Conservation (phyloP, 2,888 invertebrate species). For the Campoletis raptor region DNA sequence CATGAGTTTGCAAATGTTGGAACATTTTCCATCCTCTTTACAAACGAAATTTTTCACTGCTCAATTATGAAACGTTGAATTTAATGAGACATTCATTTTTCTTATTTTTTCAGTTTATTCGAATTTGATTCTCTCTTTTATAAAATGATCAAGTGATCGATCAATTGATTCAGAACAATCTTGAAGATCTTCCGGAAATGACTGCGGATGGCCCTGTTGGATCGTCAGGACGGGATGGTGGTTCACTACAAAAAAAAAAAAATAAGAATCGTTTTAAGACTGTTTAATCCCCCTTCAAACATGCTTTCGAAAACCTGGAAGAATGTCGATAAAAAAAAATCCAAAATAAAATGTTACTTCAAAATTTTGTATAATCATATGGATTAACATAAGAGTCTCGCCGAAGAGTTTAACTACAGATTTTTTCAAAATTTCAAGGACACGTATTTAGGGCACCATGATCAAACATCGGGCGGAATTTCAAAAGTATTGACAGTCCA, state of each 20-base stretch:
- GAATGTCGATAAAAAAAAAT: too few species aligned
- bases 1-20: too few species aligned
- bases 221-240: slow-evolving; percentile 62
- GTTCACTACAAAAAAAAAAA: slow-evolving; percentile 51
- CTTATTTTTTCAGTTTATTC: background rate
- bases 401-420: too few species aligned
- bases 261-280: background rate
- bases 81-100: slow-evolving; percentile 13
- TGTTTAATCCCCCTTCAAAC: background rate
- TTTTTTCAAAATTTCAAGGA: too few species aligned
- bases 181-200: slow-evolving; percentile 55
- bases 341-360: too few species aligned
- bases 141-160: background rate
- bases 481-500: too few species aligned
- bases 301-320: background rate
- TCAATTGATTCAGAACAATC: slow-evolving; percentile 61
- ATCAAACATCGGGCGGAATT: too few species aligned
- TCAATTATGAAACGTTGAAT: too few species aligned
- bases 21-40: too few species aligned
- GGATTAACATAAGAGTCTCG: background rate
- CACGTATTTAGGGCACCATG: too few species aligned
- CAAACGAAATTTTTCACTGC: too few species aligned
- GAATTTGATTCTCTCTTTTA: background rate
- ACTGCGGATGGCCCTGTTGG: slow-evolving; percentile 57
- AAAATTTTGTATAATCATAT: too few species aligned